Percentiles rank a stretch among this genome's conserved stretches.
phyloP scores from a whole-genome alignment of 2,113 vertebrate genomes.

The Siniperca chuatsi region DNA sequence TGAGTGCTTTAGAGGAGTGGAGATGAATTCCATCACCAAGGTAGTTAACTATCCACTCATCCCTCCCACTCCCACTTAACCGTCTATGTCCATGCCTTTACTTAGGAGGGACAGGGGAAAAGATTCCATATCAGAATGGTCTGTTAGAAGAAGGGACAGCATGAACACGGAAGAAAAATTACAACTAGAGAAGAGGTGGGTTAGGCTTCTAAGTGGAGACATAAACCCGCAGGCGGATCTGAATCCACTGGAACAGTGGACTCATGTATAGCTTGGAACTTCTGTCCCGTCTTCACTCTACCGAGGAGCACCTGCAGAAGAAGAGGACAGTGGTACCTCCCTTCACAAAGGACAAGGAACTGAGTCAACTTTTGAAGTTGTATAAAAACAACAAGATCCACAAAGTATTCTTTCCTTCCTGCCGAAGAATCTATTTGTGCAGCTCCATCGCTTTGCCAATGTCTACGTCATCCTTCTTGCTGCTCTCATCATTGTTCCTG shows the following conservation, averaged over 20 bases:
- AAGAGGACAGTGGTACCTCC: slow-evolving; percentile 72
- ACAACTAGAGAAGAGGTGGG: background rate
- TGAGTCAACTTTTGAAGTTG: slow-evolving; percentile 18
- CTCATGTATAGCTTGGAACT: slow-evolving; percentile 48
- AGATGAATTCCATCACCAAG: background rate
- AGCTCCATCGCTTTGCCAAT: slow-evolving; percentile 81
- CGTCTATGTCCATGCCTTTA: no score
- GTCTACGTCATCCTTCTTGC: slow-evolving; percentile 81
- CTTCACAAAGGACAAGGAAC: slow-evolving; percentile 53
- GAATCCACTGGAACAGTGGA: background rate
- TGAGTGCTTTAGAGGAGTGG: slow-evolving; percentile 60
- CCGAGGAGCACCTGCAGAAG: slow-evolving; percentile 25
- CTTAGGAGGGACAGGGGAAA: background rate
- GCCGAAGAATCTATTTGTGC: slow-evolving; percentile 83
- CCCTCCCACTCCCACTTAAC: background rate
- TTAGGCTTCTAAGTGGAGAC: background rate
- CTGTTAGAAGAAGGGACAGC: background rate
- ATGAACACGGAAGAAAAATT: background rate
- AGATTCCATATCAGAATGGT: background rate
- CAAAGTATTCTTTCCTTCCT: slow-evolving; percentile 82
- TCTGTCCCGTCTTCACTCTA: background rate
- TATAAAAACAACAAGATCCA: slow-evolving; percentile 75
- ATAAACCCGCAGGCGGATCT: background rate
- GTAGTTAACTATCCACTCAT: background rate
- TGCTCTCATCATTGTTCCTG: slow-evolving; percentile 78